A percentile compares a stretch with the other conserved stretches of the same genome.
phyloP scores from a whole-genome alignment of 1,140 invertebrate genomes.

The Heliconius nattereri region DNA sequence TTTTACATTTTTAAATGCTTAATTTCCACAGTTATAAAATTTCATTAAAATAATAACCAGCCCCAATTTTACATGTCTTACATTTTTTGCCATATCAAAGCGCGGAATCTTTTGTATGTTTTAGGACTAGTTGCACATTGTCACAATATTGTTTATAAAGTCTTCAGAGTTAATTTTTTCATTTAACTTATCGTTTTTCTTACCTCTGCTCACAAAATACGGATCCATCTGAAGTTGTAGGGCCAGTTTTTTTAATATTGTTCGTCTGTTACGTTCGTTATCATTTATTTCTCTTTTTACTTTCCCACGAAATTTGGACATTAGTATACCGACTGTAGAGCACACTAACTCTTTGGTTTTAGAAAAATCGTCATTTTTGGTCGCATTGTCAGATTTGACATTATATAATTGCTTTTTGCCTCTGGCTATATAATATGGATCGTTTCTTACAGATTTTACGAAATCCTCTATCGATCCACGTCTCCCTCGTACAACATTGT shows the following conservation, averaged over 20 bases:
- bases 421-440: conserved; percentile 74
- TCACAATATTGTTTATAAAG: conserved; percentile 57
- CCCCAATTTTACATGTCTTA: neutral
- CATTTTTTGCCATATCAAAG: neutral
- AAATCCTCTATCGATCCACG: conserved; percentile 71
- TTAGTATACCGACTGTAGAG: conserved; percentile 58
- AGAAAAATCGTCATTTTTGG: conserved; percentile 43
- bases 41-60: neutral
- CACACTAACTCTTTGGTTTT: conserved; percentile 69
- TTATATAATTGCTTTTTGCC: conserved; percentile 61
- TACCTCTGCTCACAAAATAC: conserved; percentile 73
- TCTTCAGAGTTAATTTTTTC: conserved; percentile 48
- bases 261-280: conserved; percentile 65
- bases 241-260: conserved; percentile 69
- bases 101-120: neutral
- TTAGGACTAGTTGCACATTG: conserved; percentile 51
- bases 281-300: conserved; percentile 61
- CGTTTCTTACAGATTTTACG: conserved; percentile 69
- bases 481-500: conserved; percentile 55
- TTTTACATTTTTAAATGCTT: conserved; percentile 20
- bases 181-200: conserved; percentile 49
- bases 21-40: neutral
- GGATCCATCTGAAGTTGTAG: conserved; percentile 72
- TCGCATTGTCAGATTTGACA: conserved; percentile 47
- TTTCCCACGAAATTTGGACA: conserved; percentile 47